Conservation (phyloP, 2,113 vertebrate genomes). For the Notothenia rossii region DNA sequence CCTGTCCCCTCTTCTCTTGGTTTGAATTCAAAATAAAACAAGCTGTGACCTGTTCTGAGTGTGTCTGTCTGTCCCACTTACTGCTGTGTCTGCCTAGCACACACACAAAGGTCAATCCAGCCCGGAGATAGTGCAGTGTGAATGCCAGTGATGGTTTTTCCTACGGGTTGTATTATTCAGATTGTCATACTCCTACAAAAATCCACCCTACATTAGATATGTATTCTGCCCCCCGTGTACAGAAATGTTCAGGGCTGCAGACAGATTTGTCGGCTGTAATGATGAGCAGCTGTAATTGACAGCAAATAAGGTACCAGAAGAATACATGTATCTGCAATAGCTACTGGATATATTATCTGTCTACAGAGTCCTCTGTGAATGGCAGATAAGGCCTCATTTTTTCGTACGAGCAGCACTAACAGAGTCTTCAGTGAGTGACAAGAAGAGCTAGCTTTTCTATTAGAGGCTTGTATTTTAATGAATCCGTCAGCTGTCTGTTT, state of each 20-base stretch:
- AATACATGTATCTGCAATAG: constrained; percentile 36
- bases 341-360: constrained; percentile 37
- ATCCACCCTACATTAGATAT: constrained; percentile 22
- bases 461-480: constrained; percentile 41
- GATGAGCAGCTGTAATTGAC: constrained; percentile 43
- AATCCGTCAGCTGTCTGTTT: constrained; percentile 33
- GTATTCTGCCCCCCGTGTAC: not conserved
- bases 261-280: constrained; percentile 22
- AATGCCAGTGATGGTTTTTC: constrained; percentile 21
- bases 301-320: constrained; percentile 3
- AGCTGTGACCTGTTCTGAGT: constrained; percentile 75
- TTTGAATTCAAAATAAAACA: constrained; percentile 81
- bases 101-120: not conserved
- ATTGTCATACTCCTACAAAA: constrained; percentile 12
- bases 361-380: constrained; percentile 29
- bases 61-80: constrained; percentile 47
- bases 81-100: not conserved
- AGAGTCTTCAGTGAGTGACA: constrained; percentile 30
- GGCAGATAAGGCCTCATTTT: constrained; percentile 36
- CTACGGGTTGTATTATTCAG: constrained; percentile 21
- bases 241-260: not conserved
- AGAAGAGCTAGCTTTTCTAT: constrained; percentile 40
- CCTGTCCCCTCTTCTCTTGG: constrained; percentile 64
- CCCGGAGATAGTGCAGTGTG: not conserved
- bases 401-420: not conserved